Base-by-base conservation (phyloP, 2,888 invertebrate species). In the Leptinotarsa juncta region DNA sequence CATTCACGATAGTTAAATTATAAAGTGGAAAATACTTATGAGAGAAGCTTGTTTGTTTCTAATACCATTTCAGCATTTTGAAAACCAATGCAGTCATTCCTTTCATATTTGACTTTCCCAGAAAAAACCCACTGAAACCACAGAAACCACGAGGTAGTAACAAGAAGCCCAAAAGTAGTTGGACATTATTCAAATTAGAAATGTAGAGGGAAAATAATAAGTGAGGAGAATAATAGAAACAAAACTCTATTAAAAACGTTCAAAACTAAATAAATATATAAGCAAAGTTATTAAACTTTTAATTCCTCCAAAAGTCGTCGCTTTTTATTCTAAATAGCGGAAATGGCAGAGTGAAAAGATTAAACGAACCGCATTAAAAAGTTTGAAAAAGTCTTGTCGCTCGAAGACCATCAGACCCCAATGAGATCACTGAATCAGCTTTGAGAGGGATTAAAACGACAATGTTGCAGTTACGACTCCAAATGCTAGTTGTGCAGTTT, bases 281-380 rank as follows among this genome's bases (percentile, higher is more conserved):
- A 69, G 57, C 69, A 57, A 48, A 69, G 69, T 69, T 77, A 75
- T 75, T 75, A 75, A 77, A 75, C 75, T 78, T 76, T 74, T 71
- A 76, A 78, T 72, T 72, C 68, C 57, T 68, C 67, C 65, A 67
- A 71, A 73, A 78, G 74, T 78, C 73, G n/a, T 51, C 66, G 74
- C 72, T 48, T 78, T 77, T 75, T 71, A 76, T 74, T 78, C 73
- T 70, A 75, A 78, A 75, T 78, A 73, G 76, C 50, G 67, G 71
- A 71, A 76, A 75, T 67, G 67, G 68, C 60, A 69, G 69, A 72
- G 74, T 74, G 73, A 73, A 78, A 70, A 77, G 75, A 78, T 78
- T 78, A 75, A 78, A 75, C 75, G 75, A 78, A 78, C 78, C 77
- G 75, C 77, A 75, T 74, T 77, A 78, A 78, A 78, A 75, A 75